These are phyloP conservation scores for Limnephilus rhombicus DNA, from an alignment of 2,888 invertebrate genomes.

Conservation along the genomic window DNA sequence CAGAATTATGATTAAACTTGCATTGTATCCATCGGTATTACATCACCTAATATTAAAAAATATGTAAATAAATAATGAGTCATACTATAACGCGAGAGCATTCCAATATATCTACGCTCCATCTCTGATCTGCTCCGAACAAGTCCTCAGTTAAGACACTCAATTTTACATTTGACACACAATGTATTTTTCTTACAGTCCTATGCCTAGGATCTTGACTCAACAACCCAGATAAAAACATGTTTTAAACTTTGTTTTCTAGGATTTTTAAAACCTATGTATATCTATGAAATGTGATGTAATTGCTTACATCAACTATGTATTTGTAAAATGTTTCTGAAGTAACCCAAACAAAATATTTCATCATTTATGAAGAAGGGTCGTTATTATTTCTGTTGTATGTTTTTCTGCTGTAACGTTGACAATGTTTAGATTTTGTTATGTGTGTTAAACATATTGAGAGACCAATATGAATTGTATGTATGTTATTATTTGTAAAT, in stretches of 20 bases:
- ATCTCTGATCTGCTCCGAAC: background rate
- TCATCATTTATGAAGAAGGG: background rate
- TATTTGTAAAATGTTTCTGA: background rate
- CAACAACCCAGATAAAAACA: background rate
- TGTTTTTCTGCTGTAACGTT: background rate
- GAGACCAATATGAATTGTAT: conserved; percentile 11
- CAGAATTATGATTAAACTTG: background rate
- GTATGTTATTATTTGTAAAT: conserved; percentile 20
- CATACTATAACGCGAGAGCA: background rate
- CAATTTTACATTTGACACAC: background rate
- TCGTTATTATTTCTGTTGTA: background rate
- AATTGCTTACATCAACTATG: background rate
- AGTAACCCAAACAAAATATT: background rate
- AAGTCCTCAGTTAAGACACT: background rate
- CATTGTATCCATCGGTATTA: background rate
- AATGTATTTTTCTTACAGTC: background rate
- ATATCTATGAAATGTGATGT: background rate
- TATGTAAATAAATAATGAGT: background rate
- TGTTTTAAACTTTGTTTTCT: background rate
- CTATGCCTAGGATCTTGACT: background rate
- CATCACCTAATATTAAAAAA: background rate
- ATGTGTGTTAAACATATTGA: conserved; percentile 16
- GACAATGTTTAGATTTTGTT: conserved; percentile 23
- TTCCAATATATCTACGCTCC: background rate
- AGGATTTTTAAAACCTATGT: background rate